Conservation (phyloP, 2,113 vertebrate genomes). For the Tor tambroides region DNA sequence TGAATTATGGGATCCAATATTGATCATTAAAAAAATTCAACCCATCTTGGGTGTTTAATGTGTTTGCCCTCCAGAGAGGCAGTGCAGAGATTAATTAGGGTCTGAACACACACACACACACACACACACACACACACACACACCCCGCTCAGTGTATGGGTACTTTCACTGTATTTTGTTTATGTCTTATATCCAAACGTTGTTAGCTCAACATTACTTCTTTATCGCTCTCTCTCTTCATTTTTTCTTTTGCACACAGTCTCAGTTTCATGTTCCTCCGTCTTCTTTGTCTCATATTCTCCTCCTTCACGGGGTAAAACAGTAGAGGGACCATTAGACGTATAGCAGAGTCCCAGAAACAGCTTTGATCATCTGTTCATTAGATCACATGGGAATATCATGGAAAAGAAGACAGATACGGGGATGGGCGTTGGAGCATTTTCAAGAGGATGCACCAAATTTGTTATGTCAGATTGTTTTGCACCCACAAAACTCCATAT, state of each 20-base stretch:
- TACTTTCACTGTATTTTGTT: not conserved
- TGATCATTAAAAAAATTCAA: not conserved
- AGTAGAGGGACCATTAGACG: constrained; percentile 37
- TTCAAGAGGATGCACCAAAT: constrained; percentile 23
- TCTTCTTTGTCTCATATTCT: constrained; percentile 26
- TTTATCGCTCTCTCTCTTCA: not conserved
- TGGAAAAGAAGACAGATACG: constrained; percentile 7
- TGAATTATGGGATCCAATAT: constrained; percentile 15
- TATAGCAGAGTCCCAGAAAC: constrained; percentile 39
- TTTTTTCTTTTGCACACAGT: not conserved
- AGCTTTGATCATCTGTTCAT: constrained; percentile 50
- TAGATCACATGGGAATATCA: constrained; percentile 46
- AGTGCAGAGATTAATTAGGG: constrained; percentile 12
- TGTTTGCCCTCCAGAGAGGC: not conserved
- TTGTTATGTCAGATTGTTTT: not conserved
- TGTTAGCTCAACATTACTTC: not conserved
- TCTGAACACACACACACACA: not conserved
- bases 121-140: not conserved
- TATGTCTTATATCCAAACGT: not conserved
- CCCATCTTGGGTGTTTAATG: constrained; percentile 24
- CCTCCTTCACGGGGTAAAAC: constrained; percentile 25
- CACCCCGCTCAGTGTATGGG: not conserved
- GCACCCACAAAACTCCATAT: not conserved
- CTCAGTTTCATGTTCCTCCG: constrained; percentile 11
- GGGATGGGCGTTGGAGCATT: constrained; percentile 15